Base-by-base conservation (phyloP, 1,140 invertebrate species). In the Pogonus chalceus region DNA sequence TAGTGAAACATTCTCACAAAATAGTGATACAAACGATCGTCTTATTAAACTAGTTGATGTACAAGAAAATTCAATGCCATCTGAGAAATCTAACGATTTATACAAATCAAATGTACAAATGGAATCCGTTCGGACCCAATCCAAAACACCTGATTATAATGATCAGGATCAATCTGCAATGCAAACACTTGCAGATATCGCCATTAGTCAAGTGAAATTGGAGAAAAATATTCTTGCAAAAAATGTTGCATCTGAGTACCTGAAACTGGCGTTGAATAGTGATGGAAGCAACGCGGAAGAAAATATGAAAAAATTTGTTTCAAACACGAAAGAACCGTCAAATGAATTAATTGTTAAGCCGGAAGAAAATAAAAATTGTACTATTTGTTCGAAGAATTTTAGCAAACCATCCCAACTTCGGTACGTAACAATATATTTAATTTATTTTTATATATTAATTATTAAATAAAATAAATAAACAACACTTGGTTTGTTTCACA, bases 321-420 rank as follows among this genome's bases (percentile, higher is more conserved):
- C 58, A 0, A 52, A 54, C 2, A 60, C 52, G 23, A 65, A 65
- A 35, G 62, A 20, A 20, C n/a, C 63, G 10, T 59, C 65, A 12
- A 66, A 62, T 26, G 68, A 70, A 35, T 50, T 70, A 12, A 66
- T 70, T 37, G 65, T 62, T 7, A 69, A 67, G 39, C 58, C 67
- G 0, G 68, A 70, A 47, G 68, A 68, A 35, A 69, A 66, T 52
- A 69, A 68, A 54, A 69, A 61, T 56, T 98, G 94, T 68, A 79
- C 77, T 47, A 85, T 96, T 59, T 98, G 94, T 72, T 83, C 86
- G 53, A 96, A 95, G 73, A 83, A 84, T 54, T 97, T 97, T 71
- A 85, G 81, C 50, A 91, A 92, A 72, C 85, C 88, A 47, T 88
- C 88, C 62, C 92, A 96, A 68, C 72, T 97, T 56, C 79, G 84